Evolutionary conservation across 2,888 invertebrate genomes (phyloP).

Genomic region (Smittia sp.): DNA sequence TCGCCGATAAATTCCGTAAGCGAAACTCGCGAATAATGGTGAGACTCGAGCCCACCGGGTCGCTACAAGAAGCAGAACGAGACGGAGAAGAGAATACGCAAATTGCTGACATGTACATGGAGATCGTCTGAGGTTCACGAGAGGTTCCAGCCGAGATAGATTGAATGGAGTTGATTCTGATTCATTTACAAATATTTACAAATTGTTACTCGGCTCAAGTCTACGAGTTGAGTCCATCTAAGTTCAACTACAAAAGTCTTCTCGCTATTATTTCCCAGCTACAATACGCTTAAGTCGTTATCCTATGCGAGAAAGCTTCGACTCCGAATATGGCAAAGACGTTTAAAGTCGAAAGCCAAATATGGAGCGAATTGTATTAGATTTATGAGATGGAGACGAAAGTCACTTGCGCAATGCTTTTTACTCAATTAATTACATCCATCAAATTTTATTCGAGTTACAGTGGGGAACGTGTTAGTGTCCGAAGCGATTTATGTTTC

Average conservation of each 20-base stretch:
- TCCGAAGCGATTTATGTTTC: no score
- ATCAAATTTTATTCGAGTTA: neutral
- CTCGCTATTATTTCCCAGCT: neutral
- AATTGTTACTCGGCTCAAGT: neutral
- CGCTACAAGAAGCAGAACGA: no score
- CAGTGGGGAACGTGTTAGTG: no score
- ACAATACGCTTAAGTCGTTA: neutral
- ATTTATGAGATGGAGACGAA: neutral
- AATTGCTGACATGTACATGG: neutral
- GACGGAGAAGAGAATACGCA: neutral
- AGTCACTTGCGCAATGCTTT: neutral
- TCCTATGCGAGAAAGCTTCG: neutral
- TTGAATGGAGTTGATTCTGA: neutral
- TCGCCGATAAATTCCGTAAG: neutral
- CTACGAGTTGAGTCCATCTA: neutral
- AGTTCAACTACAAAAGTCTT: neutral
- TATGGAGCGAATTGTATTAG: neutral
- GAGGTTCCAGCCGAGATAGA: neutral
- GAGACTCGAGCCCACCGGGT: no score
- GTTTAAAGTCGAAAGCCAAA: neutral
- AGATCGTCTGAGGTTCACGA: neutral
- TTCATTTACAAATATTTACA: conserved; percentile 8
- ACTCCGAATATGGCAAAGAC: neutral
- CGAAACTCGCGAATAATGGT: no score
- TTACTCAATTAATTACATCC: neutral